Base-by-base conservation (phyloP, 1,140 invertebrate genomes). In the Camponotus floridanus region DNA sequence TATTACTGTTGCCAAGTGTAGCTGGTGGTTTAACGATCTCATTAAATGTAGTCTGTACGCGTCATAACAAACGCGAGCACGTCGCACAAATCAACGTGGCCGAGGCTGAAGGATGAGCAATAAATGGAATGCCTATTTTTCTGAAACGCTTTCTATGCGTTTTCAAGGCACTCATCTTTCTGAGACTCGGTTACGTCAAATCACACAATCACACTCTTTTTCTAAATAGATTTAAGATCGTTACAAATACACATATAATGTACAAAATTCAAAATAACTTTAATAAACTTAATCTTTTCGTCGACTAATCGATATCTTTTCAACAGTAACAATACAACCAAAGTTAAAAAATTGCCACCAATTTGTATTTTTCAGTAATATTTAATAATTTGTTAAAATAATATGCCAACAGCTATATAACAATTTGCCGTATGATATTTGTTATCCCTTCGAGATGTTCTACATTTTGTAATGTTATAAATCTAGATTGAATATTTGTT, bases 231-330 rank as follows among this genome's bases (percentile, higher is more conserved):
- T 70, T 78, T 90, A 90, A 90, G 79, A 87, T 31, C 18, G 33
- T 62, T 65, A 81, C 55, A 48, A 33, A 31, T 33, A 57, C 67
- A 81, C 55, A 48, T 33, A 31, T 33, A 57, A 90, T 90, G 88
- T 90, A 90, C 88, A 89, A 90, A 89, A 57, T 76, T n/a, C 31
- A 79, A 86, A 76, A 89, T 87, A 76, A 87, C 87, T 90, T 89
- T 85, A 90, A 90, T 90, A 90, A 90, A 90, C 11, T 87, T 84
- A 79, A 48, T 87, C 86, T 79, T 87, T 85, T 89, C 83, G 51
- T 48, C 57, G 33, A 74, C 57, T 8, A 7, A 42, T 65, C 11
- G 31, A 70, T 48, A 59, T 26, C 45, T 51, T 86, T 86, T 61
- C 9, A n/a, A 0, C 8, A 15, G 26, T n/a, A n/a, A n/a, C 9